Conservation (phyloP, 2,888 invertebrate species). For the Eumacrocentrus americanus region DNA sequence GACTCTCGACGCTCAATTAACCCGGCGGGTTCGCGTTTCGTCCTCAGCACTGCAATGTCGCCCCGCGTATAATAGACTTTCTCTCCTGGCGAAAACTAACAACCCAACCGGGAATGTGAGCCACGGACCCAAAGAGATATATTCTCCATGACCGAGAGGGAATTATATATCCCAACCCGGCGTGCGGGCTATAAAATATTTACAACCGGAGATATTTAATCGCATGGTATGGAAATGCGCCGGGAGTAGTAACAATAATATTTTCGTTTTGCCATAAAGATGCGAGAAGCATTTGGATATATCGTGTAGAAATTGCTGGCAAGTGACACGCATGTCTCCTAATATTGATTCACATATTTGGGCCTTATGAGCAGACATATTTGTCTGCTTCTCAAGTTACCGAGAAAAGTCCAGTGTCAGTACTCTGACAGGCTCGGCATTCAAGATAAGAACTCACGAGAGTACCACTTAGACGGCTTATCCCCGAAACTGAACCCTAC, state of each 20-base stretch:
- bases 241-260: not conserved
- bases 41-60: constrained; percentile 8
- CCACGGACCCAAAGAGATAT: not conserved
- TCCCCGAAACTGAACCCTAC: not conserved
- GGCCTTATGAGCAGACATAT: not conserved
- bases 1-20: constrained; percentile 9
- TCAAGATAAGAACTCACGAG: not conserved
- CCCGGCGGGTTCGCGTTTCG: constrained; percentile 18
- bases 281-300: not conserved
- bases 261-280: constrained; percentile 2
- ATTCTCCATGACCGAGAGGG: not conserved
- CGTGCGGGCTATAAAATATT: constrained; percentile 12
- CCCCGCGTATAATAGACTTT: constrained; percentile 20
- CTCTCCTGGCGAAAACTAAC: constrained; percentile 13
- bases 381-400: not conserved
- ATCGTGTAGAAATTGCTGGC: not conserved
- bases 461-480: not conserved
- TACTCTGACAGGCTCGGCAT: too few relatives aligned
- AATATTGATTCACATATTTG: not conserved
- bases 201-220: constrained; percentile 20
- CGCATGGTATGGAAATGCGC: not conserved
- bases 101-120: not conserved
- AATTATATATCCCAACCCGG: not conserved
- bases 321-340: not conserved
- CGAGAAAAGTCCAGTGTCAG: too few relatives aligned